Base-by-base conservation (phyloP, 2,113 vertebrate species). In the Grammomys surdaster region DNA sequence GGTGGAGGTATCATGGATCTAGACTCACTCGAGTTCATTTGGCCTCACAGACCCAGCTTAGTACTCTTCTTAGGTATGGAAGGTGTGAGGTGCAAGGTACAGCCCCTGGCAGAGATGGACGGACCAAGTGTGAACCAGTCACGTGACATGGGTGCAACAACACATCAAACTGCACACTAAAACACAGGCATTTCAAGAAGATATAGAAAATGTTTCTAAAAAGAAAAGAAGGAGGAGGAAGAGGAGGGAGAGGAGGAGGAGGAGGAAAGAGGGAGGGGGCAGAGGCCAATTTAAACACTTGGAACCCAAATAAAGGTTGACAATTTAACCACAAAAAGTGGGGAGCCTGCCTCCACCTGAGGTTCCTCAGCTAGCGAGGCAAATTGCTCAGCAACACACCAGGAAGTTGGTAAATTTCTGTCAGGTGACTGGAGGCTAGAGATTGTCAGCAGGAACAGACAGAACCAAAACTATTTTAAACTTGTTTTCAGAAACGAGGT, bases 251-350 rank as follows among this genome's bases (percentile, higher is more conserved):
- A 56, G 56, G 13, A 16, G 14, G 54, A 17, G 9, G 16, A 16
- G 54, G 14, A 16, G 13, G 3, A 56, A 6, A 56, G 14, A 4
- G 13, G 14, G 14, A 14, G 5, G 54, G 14, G 3, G 5, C 5
- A 5, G 40, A 72, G 36, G 70, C 36, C 69, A 70, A n/a, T 70
- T 70, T n/a, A 72, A 72, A 73, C 70, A 73, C 40, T 73, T 40
- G 70, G 70, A 73, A 40, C 36, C 70, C 70, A 73, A 40, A 73
- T 73, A 73, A 40, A 8, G 67, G 36, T 73, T 19, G n/a, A 16
- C 33, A 22, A 73, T 40, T 73, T 73, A 73, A 40, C 19, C 19
- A 73, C 72, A 40, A 40, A 73, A 40, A 73, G n/a, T 10, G n/a
- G n/a, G 20, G 19, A 40, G n/a, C 72, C 72, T 73, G 72, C 22